Evolutionary conservation across 2,888 invertebrate genomes (phyloP).

Genomic region (Ganaspis brasiliensis): DNA sequence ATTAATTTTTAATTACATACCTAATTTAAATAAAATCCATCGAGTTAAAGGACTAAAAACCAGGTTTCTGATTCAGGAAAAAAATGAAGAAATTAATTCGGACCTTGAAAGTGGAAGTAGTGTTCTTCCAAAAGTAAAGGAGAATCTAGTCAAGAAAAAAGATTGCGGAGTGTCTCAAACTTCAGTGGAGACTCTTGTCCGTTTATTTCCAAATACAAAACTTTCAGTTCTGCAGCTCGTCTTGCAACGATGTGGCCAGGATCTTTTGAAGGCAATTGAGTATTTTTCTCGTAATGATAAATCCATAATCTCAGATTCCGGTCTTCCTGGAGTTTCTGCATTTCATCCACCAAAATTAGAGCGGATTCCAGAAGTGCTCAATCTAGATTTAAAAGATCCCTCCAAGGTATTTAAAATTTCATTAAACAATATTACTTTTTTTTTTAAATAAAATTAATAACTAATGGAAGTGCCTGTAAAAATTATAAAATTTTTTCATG

Average conservation of each 20-base stretch:
- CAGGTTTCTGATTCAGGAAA: not conserved
- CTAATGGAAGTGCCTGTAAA: too few relatives aligned
- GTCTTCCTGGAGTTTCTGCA: conserved; percentile 55
- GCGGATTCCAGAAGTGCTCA: conserved; percentile 49
- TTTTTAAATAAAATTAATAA: not conserved
- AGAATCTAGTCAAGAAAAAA: conserved; percentile 1
- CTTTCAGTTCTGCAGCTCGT: conserved; percentile 93
- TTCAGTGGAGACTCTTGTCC: conserved; percentile 91
- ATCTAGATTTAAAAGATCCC: not conserved
- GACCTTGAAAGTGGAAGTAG: not conserved
- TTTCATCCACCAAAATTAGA: conserved; percentile 64
- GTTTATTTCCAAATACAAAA: conserved; percentile 95
- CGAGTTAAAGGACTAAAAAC: too few relatives aligned
- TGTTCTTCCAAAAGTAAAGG: not conserved
- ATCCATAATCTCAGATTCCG: conserved; percentile 22
- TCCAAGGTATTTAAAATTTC: not conserved
- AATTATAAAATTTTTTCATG: too few relatives aligned
- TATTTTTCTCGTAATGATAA: conserved; percentile 83
- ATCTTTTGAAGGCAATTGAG: conserved; percentile 94
- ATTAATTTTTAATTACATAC: too few relatives aligned
- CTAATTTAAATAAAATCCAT: too few relatives aligned
- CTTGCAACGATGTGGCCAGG: conserved; percentile 95
- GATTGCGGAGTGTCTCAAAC: conserved; percentile 84
- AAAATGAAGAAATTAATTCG: not conserved
- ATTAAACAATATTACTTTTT: not conserved